These are phyloP conservation scores for Caenorhabditis briggsae DNA, from an alignment of 1,140 invertebrate genomes.

Conservation along the genomic window DNA sequence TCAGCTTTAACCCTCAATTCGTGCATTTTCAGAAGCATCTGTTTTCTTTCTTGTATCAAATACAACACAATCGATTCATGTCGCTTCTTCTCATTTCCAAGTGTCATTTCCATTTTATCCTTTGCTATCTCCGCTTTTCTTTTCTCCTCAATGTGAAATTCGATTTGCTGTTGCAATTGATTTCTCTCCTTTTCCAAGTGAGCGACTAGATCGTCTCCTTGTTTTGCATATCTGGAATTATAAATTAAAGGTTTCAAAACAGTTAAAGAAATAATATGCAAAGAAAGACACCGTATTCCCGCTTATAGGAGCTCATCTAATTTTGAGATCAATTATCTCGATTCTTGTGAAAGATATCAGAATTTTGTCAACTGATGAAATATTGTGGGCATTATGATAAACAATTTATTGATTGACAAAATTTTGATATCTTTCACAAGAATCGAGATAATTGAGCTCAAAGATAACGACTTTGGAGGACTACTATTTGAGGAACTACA, in stretches of 20 bases:
- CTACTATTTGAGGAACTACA: too few species aligned
- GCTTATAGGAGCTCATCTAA: too few species aligned
- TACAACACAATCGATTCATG: constrained; percentile 49
- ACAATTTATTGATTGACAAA: not conserved
- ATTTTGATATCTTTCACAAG: too few species aligned
- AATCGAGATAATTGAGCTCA: too few species aligned
- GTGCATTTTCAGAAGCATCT: constrained; percentile 53
- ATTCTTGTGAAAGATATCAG: too few species aligned
- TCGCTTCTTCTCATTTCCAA: constrained; percentile 48
- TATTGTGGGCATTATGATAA: not conserved
- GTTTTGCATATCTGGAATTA: constrained; percentile 54
- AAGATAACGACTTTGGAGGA: too few species aligned
- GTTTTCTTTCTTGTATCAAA: constrained; percentile 55
- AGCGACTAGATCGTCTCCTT: constrained; percentile 56
- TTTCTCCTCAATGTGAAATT: constrained; percentile 56
- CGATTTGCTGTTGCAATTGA: constrained; percentile 50
- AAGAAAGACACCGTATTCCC: too few species aligned
- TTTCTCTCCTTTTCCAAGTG: constrained; percentile 51
- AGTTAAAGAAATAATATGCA: too few species aligned
- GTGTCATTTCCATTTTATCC: constrained; percentile 52
- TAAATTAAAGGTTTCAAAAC: too few species aligned
- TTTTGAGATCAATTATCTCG: too few species aligned
- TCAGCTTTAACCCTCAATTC: constrained; percentile 40
- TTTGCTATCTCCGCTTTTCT: constrained; percentile 49
- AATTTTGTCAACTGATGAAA: too few species aligned